These are phyloP conservation scores for Ips nitidus DNA, from an alignment of 1,140 invertebrate species.

Conservation along the genomic window DNA sequence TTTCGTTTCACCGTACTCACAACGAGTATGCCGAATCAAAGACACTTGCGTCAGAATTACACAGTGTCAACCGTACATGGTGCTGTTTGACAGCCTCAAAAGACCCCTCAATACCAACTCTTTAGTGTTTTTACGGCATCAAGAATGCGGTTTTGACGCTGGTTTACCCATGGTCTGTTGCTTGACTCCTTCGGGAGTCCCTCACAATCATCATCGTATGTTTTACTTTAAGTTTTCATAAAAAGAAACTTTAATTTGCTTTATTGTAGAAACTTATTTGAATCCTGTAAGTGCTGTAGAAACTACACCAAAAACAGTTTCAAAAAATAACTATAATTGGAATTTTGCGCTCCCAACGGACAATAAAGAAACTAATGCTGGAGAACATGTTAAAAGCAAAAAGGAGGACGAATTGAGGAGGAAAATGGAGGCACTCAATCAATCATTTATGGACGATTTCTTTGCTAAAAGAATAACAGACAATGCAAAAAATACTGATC, in stretches of 20 bases:
- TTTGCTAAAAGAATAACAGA: conserved; percentile 12
- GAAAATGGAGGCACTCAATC: conserved; percentile 18
- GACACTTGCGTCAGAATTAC: conserved; percentile 17
- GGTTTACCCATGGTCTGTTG: conserved; percentile 34
- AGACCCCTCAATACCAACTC: conserved; percentile 21
- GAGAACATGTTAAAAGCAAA: neutral
- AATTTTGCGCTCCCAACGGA: too few relatives aligned
- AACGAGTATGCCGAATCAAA: neutral
- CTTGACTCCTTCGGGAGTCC: neutral
- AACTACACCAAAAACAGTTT: too few relatives aligned
- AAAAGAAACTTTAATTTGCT: too few relatives aligned
- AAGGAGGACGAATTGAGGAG: neutral
- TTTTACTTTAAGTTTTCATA: too few relatives aligned
- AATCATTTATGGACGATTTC: conserved; percentile 12
- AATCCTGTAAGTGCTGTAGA: too few relatives aligned
- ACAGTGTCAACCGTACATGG: conserved; percentile 26
- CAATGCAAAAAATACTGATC: neutral
- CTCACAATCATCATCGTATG: too few relatives aligned
- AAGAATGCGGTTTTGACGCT: conserved; percentile 35
- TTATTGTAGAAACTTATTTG: too few relatives aligned
- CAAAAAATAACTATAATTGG: too few relatives aligned
- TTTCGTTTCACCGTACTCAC: too few relatives aligned
- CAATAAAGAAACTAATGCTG: neutral
- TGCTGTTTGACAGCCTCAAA: conserved; percentile 11
- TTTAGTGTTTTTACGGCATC: conserved; percentile 26